Evolutionary conservation across 2,113 vertebrate species (phyloP).

Genomic region (Thomomys bottae): DNA sequence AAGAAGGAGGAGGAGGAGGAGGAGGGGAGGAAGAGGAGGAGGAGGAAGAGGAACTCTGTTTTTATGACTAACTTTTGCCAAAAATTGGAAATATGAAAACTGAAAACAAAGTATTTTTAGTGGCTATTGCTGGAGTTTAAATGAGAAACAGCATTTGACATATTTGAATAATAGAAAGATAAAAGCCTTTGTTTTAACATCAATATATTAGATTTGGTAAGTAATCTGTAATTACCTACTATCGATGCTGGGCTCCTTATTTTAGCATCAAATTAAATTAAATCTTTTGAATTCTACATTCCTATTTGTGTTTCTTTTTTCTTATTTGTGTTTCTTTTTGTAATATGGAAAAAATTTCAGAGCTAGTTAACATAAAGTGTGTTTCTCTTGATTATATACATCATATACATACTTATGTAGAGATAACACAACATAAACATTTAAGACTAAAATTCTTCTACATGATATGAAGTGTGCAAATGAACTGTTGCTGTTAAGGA

Average conservation of each 20-base stretch:
- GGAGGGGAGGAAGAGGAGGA: no score
- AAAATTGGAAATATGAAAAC: conserved; percentile 9
- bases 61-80: background rate
- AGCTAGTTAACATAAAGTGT: conserved; percentile 13
- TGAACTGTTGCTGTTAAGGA: background rate
- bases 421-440: conserved; percentile 76
- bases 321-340: conserved; percentile 58
- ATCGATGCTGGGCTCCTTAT: conserved; percentile 45
- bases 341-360: conserved; percentile 55
- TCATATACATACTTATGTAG: conserved; percentile 65
- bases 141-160: conserved; percentile 49
- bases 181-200: conserved; percentile 54
- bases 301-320: conserved; percentile 63
- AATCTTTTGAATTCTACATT: conserved; percentile 58
- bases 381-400: background rate
- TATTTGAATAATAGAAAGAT: conserved; percentile 38
- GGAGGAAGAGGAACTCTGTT: background rate
- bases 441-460: conserved; percentile 60
- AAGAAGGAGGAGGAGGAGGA: no score
- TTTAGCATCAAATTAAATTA: conserved; percentile 48
- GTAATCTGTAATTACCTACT: conserved; percentile 39
- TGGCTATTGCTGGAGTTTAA: conserved; percentile 34
- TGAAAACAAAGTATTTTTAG: background rate
- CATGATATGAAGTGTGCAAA: conserved; percentile 52
- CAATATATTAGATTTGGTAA: conserved; percentile 40